phyloP scores from a whole-genome alignment of 2,113 vertebrate genomes.

The Leucopsar rothschildi region DNA sequence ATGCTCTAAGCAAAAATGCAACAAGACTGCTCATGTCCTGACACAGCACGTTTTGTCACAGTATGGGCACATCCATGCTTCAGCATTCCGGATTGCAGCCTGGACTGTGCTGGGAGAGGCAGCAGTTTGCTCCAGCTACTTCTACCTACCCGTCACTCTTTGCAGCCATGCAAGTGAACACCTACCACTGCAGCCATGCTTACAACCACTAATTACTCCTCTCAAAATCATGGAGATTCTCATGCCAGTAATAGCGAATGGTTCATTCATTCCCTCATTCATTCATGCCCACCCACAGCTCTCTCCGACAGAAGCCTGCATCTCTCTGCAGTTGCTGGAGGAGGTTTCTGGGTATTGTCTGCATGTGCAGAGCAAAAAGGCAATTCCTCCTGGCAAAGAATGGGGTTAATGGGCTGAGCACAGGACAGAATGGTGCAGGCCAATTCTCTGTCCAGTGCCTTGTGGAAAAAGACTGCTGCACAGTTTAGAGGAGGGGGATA shows the following conservation, averaged over 20 bases:
- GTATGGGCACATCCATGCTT: background rate
- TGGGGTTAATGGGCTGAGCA: background rate
- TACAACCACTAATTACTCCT: background rate
- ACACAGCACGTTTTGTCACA: background rate
- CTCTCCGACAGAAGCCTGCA: background rate
- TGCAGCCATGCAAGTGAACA: background rate
- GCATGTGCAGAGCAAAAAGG: background rate
- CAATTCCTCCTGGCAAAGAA: background rate
- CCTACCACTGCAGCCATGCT: background rate
- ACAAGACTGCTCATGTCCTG: background rate
- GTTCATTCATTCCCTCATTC: conserved; percentile 25
- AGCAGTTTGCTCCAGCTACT: background rate
- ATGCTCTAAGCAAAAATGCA: background rate
- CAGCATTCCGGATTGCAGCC: background rate
- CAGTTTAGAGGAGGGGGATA: background rate
- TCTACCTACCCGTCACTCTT: background rate
- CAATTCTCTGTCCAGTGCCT: background rate
- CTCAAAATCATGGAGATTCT: background rate
- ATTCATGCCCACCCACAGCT: conserved; percentile 38
- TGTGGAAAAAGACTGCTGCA: background rate
- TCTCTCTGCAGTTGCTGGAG: background rate
- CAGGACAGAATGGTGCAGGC: background rate
- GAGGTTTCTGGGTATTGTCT: background rate
- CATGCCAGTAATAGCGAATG: background rate
- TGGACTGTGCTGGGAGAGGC: background rate